Percentiles rank a stretch among this genome's conserved stretches.
Evolutionary conservation across 1,140 invertebrate genomes (phyloP).

Genomic region (Bombyx mori): ASM3026992v2 NC_085110.1:13354001-13354500

Average conservation of each 20-base stretch:
- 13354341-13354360: slow-evolving; percentile 42
- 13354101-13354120: slow-evolving; percentile 4
- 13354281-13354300: slow-evolving; percentile 34
- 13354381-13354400: slow-evolving; percentile 36
- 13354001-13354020: slow-evolving; percentile 10
- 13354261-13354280: background rate
- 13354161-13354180: too few species aligned
- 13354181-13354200: too few species aligned
- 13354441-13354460: slow-evolving; percentile 20
- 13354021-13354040: slow-evolving; percentile 10
- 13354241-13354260: too few species aligned
- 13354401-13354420: slow-evolving; percentile 36
- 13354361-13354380: slow-evolving; percentile 34
- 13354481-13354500: slow-evolving; percentile 6
- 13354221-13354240: too few species aligned
- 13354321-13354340: slow-evolving; percentile 56
- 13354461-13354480: slow-evolving; percentile 16
- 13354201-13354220: too few species aligned
- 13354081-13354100: slow-evolving; percentile 26
- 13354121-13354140: background rate
- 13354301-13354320: slow-evolving; percentile 50
- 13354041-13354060: slow-evolving; percentile 23
- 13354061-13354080: slow-evolving; percentile 13
- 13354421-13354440: slow-evolving; percentile 25
- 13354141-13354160: background rate